Evolutionary conservation across 1,140 invertebrate genomes (phyloP).

Genomic region (Eumaeus atala): DNA sequence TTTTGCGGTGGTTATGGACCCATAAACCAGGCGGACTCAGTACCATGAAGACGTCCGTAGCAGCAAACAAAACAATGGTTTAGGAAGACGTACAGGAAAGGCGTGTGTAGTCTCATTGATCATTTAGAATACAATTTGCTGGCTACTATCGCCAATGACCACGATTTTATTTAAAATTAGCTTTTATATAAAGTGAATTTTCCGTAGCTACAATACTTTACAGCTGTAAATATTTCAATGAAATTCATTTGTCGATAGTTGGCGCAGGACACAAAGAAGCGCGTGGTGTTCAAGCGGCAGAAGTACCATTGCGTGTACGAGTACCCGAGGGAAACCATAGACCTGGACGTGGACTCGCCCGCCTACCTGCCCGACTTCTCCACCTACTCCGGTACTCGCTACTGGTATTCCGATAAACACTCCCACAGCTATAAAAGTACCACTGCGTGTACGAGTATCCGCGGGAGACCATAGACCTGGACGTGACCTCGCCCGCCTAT

Average conservation of each 20-base stretch:
- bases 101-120: no score
- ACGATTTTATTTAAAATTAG: no score
- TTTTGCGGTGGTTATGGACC: no score
- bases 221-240: background rate
- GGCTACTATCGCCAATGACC: no score
- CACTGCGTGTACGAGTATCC: constrained; percentile 89
- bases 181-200: no score
- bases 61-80: no score
- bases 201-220: no score
- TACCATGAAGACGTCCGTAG: no score
- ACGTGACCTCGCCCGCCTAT: constrained; percentile 65
- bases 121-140: no score
- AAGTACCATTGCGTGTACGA: constrained; percentile 88
- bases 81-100: no score
- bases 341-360: constrained; percentile 59
- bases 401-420: no score
- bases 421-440: constrained; percentile 87
- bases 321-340: constrained; percentile 81
- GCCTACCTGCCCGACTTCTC: constrained; percentile 67
- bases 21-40: no score
- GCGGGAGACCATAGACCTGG: constrained; percentile 75
- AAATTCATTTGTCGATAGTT: background rate
- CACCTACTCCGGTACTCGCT: constrained; percentile 62
- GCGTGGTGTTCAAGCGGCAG: constrained; percentile 87
- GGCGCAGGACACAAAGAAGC: constrained; percentile 67